phyloP scores from a whole-genome alignment of 2,797 vertebrate genomes.

The Chiloscyllium punctatum region DNA sequence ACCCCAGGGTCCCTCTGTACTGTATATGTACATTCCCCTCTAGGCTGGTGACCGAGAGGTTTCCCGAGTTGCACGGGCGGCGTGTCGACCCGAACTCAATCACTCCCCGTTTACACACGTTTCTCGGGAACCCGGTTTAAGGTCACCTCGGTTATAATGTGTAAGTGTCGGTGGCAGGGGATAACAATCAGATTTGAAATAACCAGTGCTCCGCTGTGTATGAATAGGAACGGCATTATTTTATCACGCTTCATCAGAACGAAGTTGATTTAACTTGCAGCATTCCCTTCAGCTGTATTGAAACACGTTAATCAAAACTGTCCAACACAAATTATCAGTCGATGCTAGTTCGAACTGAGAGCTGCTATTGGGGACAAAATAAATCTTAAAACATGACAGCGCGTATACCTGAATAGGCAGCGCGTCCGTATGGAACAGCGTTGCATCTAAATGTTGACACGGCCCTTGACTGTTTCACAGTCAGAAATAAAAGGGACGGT shows the following conservation, averaged over 20 bases:
- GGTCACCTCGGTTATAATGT: neutral
- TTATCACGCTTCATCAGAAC: neutral
- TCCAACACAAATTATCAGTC: neutral
- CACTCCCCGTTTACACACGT: too few species aligned
- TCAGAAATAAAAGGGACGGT: neutral
- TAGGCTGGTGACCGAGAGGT: too few species aligned
- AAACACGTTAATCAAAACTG: neutral
- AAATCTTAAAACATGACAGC: too few species aligned
- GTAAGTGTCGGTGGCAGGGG: neutral
- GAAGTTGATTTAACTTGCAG: neutral
- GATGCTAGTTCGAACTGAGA: neutral
- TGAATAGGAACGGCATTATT: too few species aligned
- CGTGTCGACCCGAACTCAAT: too few species aligned
- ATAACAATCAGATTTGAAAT: neutral
- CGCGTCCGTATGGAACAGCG: too few species aligned
- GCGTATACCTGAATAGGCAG: too few species aligned
- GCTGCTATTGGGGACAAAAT: neutral
- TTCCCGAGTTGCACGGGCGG: too few species aligned
- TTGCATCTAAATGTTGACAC: too few species aligned
- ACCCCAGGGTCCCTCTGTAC: too few species aligned
- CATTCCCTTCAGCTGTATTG: neutral
- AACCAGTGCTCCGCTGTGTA: neutral
- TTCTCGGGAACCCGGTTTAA: too few species aligned
- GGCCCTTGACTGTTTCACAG: neutral
- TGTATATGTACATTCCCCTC: too few species aligned